Evolutionary conservation across 1,140 invertebrate species (phyloP).

Genomic region (Psilanteris sp.): DNA sequence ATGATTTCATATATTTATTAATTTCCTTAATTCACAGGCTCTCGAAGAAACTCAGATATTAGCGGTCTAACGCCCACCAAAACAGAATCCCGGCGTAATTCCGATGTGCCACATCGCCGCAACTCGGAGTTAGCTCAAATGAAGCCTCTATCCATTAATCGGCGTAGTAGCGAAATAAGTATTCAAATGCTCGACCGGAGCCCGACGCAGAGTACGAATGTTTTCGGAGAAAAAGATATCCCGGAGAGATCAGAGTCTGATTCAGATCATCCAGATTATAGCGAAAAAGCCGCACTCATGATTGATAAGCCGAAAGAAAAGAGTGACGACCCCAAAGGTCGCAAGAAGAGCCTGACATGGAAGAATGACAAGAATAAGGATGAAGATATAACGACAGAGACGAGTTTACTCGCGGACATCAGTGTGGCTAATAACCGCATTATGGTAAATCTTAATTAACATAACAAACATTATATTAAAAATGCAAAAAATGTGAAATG

Average conservation of each 20-base stretch:
- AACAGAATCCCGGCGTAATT: constrained; percentile 70
- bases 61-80: constrained; percentile 63
- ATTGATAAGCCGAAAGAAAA: constrained; percentile 66
- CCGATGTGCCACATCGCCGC: constrained; percentile 68
- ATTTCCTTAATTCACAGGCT: too few species aligned
- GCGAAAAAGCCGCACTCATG: constrained; percentile 73
- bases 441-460: constrained; percentile 38
- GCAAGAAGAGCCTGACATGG: constrained; percentile 75
- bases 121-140: constrained; percentile 70
- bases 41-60: constrained; percentile 72
- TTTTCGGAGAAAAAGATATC: constrained; percentile 67
- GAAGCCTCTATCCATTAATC: constrained; percentile 69
- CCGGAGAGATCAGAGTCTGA: constrained; percentile 74
- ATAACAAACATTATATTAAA: too few species aligned
- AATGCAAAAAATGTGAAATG: too few species aligned
- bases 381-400: constrained; percentile 75
- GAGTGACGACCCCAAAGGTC: constrained; percentile 66
- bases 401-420: constrained; percentile 72
- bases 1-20: too few species aligned
- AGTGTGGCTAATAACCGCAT: constrained; percentile 56
- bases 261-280: constrained; percentile 74
- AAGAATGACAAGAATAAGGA: constrained; percentile 72
- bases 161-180: constrained; percentile 73
- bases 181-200: constrained; percentile 72
- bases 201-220: constrained; percentile 69